phyloP scores from a whole-genome alignment of 1,140 invertebrate species.

The Lordiphosa clarofinis region DNA sequence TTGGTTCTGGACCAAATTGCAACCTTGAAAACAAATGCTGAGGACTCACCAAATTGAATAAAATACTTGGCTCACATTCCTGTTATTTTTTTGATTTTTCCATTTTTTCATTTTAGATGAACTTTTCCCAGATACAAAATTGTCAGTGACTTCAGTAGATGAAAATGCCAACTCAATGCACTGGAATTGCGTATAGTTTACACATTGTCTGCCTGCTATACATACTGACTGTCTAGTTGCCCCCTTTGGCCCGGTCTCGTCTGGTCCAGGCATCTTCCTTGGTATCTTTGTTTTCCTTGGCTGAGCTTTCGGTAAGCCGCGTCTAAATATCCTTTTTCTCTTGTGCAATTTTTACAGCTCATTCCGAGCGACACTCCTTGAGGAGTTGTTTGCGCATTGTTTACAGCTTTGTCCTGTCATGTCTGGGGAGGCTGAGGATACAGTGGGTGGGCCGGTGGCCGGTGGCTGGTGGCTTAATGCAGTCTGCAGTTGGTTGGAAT shows the following conservation, averaged over 20 bases:
- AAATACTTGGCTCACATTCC: too few relatives aligned
- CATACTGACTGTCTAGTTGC: slow-evolving; percentile 1
- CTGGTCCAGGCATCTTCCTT: background rate
- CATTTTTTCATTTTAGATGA: too few relatives aligned
- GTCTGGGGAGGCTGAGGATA: background rate
- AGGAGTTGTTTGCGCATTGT: slow-evolving; percentile 58
- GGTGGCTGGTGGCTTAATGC: slow-evolving; percentile 31
- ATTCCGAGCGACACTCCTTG: slow-evolving; percentile 61
- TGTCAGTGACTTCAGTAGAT: slow-evolving; percentile 5
- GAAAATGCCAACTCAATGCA: slow-evolving; percentile 6
- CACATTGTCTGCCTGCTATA: slow-evolving; percentile 50
- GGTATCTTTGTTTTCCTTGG: slow-evolving; percentile 42
- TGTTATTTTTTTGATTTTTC: too few relatives aligned
- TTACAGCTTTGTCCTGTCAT: slow-evolving; percentile 47
- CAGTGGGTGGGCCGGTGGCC: background rate
- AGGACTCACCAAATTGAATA: too few relatives aligned
- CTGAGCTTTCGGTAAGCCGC: slow-evolving; percentile 56
- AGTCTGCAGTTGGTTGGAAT: slow-evolving; percentile 60
- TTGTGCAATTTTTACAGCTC: slow-evolving; percentile 58
- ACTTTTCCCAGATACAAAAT: slow-evolving; percentile 1
- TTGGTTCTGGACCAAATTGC: too few relatives aligned
- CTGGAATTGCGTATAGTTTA: slow-evolving; percentile 47
- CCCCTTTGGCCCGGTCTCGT: background rate
- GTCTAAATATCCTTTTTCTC: slow-evolving; percentile 60
- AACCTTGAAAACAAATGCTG: too few relatives aligned